Base-by-base conservation (phyloP, 2,888 invertebrate species). In the Blera fallax region DNA sequence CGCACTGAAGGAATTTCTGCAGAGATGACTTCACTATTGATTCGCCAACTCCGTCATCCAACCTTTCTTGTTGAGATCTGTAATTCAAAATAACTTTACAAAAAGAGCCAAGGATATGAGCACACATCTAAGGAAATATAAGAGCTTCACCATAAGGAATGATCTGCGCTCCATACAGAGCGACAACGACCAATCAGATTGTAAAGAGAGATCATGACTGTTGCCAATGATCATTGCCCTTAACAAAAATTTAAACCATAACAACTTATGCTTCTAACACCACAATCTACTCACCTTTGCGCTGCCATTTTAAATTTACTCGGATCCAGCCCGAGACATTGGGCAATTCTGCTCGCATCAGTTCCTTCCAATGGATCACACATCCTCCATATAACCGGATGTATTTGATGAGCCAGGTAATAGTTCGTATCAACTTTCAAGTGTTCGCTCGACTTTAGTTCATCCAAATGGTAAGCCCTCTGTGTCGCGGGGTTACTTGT, bases 341-440 rank as follows among this genome's bases (percentile, higher is more conserved):
- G 95, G 0, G 99, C 99, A 83, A 99, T 95, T 87, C 96, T 94
- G 64, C 96, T 96, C 2, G 97, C 95, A 92, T 99, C 98, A 87
- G 97, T 96, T 10, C 98, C 98, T 87, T 98, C 98, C 52, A 99
- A 96, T 0, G 99, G 99, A 87, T 98, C 98, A 90, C 98, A 98
- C 90, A 99, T 95, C 88, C 99, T 94, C 29, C 97, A 95, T 83
- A 99, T 96, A 0, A 99, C 98, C 0, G 99, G 99, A 91, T 98
- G 98, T 50, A 99, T 94, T 93, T 99, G 99, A 90, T 98, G 96
- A 0, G 97, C 94, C 87, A 99, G 93, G 92, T 99, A 99, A 92
- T 99, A 99, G 88, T 95, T 94, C 1, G 94, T 94, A 91, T 99
- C 99, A 2, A 97, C 93, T 91, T 95, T 95, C 1, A 97, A 92